Percentiles rank a stretch among this genome's conserved stretches.
Evolutionary conservation across 2,888 invertebrate species (phyloP).

Genomic region (Hemicrepidius hirtus): DNA sequence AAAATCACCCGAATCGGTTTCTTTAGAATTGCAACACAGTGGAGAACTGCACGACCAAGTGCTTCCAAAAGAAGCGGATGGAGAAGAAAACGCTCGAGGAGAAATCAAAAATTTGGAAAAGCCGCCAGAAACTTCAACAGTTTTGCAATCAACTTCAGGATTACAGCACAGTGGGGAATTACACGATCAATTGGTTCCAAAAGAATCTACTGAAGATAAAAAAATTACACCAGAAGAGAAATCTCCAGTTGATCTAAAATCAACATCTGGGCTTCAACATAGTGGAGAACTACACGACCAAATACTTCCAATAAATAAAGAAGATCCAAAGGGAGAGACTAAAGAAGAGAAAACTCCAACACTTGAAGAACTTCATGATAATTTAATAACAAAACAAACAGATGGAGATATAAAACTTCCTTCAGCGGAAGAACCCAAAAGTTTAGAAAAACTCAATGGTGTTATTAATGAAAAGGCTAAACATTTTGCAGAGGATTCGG

Average conservation of each 20-base stretch:
- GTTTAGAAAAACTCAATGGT: slow-evolving; percentile 42
- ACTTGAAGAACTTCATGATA: slow-evolving; percentile 8
- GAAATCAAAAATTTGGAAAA: background rate
- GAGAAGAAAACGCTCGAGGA: background rate
- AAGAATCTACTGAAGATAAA: slow-evolving; percentile 17
- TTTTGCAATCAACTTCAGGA: slow-evolving; percentile 48
- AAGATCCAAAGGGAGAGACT: no score
- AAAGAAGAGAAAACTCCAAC: background rate
- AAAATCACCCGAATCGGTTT: background rate
- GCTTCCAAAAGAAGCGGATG: background rate
- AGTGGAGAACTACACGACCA: slow-evolving; percentile 21
- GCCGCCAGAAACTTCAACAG: background rate
- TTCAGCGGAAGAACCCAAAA: no score
- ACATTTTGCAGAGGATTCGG: slow-evolving; percentile 45
- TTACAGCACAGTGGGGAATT: slow-evolving; percentile 73
- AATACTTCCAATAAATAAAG: background rate
- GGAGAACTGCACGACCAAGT: slow-evolving; percentile 31
- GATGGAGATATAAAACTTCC: background rate
- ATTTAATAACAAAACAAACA: background rate
- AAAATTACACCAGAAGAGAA: background rate
- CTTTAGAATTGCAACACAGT: background rate
- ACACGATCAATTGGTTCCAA: slow-evolving; percentile 67
- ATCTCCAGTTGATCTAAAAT: background rate
- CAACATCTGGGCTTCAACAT: slow-evolving; percentile 5
- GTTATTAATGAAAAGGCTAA: background rate